phyloP scores from a whole-genome alignment of 1,140 invertebrate species.

The Cotesia typhae region DNA sequence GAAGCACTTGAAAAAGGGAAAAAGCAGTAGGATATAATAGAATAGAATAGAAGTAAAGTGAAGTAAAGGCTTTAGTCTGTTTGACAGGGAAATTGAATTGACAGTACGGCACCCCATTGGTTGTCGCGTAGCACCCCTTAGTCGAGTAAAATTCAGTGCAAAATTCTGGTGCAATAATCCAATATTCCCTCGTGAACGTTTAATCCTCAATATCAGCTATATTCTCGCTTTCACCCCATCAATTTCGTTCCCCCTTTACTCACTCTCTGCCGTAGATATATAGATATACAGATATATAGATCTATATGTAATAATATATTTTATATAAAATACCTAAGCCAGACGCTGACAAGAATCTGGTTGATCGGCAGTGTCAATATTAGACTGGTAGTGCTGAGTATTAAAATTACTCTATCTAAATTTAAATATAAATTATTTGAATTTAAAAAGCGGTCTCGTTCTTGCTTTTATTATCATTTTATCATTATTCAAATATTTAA shows the following conservation, averaged over 20 bases:
- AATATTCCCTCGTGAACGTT: constrained; percentile 35
- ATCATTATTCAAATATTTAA: background rate
- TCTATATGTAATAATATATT: background rate
- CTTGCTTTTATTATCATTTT: no score
- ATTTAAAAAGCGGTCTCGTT: background rate
- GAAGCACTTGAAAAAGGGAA: no score
- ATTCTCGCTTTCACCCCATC: constrained; percentile 12
- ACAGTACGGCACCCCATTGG: constrained; percentile 14
- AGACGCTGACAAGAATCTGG: background rate
- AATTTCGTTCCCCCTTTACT: constrained; percentile 10
- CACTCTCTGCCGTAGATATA: no score
- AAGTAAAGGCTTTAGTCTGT: constrained; percentile 17
- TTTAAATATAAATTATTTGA: background rate
- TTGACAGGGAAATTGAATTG: constrained; percentile 40
- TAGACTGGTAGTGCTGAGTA: no score
- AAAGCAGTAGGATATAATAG: no score
- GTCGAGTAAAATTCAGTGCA: background rate
- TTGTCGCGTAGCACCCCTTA: background rate
- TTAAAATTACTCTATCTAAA: background rate
- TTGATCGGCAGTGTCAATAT: no score
- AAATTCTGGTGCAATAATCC: constrained; percentile 38
- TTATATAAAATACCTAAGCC: no score
- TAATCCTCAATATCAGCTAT: constrained; percentile 32
- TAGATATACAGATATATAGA: background rate
- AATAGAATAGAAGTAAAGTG: background rate